phyloP scores from a whole-genome alignment of 2,113 vertebrate species.

The Ageneiosus marmoratus region DNA sequence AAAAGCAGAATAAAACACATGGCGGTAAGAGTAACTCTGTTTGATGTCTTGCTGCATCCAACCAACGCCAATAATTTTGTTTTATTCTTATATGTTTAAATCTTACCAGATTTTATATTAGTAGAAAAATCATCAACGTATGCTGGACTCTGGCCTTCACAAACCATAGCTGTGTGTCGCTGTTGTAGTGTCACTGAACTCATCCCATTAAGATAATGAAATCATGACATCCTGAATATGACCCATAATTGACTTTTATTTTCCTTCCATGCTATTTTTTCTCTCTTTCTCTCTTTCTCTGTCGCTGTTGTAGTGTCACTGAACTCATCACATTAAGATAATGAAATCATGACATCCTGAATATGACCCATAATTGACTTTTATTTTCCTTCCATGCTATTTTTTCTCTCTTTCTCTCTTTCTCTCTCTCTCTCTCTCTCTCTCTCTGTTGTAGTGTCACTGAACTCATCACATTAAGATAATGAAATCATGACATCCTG shows the following conservation, averaged over 20 bases:
- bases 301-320: not conserved
- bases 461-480: not conserved
- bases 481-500: not conserved
- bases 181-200: not conserved
- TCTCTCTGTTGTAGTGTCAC: not conserved
- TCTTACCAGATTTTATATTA: not conserved
- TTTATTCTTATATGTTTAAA: no score
- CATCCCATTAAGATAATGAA: not conserved
- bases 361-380: not conserved
- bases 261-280: slow-evolving; percentile 20
- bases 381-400: slow-evolving; percentile 21
- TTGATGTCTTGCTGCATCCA: not conserved
- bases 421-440: no score
- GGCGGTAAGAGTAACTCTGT: not conserved
- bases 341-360: not conserved
- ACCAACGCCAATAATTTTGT: no score
- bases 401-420: not conserved
- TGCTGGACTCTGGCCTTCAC: not conserved
- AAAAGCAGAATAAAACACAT: not conserved
- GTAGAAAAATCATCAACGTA: not conserved
- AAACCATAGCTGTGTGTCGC: not conserved
- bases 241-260: not conserved
- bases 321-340: not conserved
- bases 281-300: not conserved
- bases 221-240: not conserved